Evolutionary conservation across 2,113 vertebrate species (phyloP).

Genomic region (Nibea coibor): DNA sequence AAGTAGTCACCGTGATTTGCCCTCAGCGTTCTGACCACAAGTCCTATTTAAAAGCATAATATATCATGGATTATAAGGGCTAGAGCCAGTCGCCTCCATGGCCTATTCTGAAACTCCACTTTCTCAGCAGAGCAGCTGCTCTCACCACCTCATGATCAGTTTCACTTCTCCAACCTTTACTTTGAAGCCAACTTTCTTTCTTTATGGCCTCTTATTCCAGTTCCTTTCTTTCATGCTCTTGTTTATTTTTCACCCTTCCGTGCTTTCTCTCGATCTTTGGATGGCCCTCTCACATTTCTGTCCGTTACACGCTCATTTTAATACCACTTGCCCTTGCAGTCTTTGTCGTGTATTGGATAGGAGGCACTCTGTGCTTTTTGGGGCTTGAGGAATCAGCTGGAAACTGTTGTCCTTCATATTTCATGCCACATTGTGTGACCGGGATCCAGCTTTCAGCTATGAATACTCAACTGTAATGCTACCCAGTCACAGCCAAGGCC

Average conservation of each 20-base stretch:
- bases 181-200: slow-evolving; percentile 24
- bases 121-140: slow-evolving; percentile 45
- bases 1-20: slow-evolving; percentile 22
- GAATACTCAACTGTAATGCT: slow-evolving; percentile 29
- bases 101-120: slow-evolving; percentile 25
- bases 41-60: slow-evolving; percentile 57
- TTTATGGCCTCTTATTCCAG: slow-evolving; percentile 4
- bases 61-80: slow-evolving; percentile 52
- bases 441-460: slow-evolving; percentile 25
- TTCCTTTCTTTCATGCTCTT: slow-evolving; percentile 14
- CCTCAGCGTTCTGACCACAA: slow-evolving; percentile 32
- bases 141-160: slow-evolving; percentile 26
- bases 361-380: slow-evolving; percentile 23
- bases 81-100: slow-evolving; percentile 38
- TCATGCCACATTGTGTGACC: slow-evolving; percentile 53
- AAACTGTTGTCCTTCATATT: slow-evolving; percentile 55
- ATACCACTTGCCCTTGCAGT: slow-evolving; percentile 38
- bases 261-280: slow-evolving; percentile 4
- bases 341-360: slow-evolving; percentile 20
- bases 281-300: slow-evolving; percentile 16
- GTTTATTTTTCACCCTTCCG: slow-evolving; percentile 25
- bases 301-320: slow-evolving; percentile 3
- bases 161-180: slow-evolving; percentile 16
- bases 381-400: slow-evolving; percentile 36
- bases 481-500: slow-evolving; percentile 40